phyloP scores from a whole-genome alignment of 2,113 vertebrate genomes.

The Perccottus glenii region DNA sequence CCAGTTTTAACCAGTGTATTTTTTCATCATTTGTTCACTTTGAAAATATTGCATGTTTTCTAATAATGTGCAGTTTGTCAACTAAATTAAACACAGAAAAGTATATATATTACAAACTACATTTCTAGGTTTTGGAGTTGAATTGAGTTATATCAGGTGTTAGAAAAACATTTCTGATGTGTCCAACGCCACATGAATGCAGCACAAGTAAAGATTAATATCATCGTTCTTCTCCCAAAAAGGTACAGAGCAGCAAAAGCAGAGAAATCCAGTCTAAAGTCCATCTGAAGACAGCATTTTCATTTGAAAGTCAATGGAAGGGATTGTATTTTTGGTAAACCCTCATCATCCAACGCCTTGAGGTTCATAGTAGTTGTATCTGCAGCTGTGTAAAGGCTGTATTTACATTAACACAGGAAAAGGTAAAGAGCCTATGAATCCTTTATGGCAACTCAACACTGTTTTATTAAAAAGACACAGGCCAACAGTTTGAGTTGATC shows the following conservation, averaged over 20 bases:
- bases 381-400: constrained; percentile 41
- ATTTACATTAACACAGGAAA: constrained; percentile 50
- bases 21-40: no score
- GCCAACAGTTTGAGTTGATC: constrained; percentile 20
- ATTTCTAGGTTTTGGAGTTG: neutral
- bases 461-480: constrained; percentile 13
- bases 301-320: constrained; percentile 5
- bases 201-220: neutral
- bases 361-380: constrained; percentile 26
- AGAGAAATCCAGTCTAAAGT: constrained; percentile 1
- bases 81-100: neutral
- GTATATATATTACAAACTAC: neutral
- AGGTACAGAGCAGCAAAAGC: constrained; percentile 32
- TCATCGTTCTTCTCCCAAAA: neutral
- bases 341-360: constrained; percentile 51
- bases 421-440: neutral
- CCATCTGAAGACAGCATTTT: constrained; percentile 17
- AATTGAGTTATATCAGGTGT: neutral
- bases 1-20: no score
- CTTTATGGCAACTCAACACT: constrained; percentile 19
- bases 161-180: neutral
- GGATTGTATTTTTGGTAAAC: constrained; percentile 31
- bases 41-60: no score
- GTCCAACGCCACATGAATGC: neutral
- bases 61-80: no score